Conservation (phyloP, 2,888 invertebrate genomes). For the Himalopsyche japonica region DNA sequence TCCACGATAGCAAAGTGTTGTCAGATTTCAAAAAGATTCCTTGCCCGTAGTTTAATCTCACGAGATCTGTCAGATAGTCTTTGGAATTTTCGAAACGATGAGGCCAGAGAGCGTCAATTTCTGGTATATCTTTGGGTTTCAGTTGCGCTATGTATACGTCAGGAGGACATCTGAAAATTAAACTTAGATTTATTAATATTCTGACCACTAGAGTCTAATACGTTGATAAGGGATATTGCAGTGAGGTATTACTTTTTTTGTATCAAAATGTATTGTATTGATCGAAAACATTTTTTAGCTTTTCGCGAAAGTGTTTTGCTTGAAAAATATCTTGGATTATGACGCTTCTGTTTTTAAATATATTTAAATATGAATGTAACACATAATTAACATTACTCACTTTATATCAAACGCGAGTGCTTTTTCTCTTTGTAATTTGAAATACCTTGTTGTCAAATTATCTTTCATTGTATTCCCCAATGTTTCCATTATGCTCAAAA, state of each 20-base stretch:
- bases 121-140: slow-evolving; percentile 43
- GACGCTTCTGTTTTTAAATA: too few relatives aligned
- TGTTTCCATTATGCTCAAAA: slow-evolving; percentile 41
- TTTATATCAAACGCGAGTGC: slow-evolving; percentile 25
- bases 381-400: background rate
- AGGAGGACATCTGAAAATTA: slow-evolving; percentile 45
- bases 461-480: slow-evolving; percentile 30
- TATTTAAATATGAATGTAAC: background rate
- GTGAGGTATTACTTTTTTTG: too few relatives aligned
- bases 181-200: too few relatives aligned
- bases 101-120: slow-evolving; percentile 41
- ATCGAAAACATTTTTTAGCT: too few relatives aligned
- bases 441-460: slow-evolving; percentile 34
- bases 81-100: slow-evolving; percentile 41
- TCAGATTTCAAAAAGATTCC: slow-evolving; percentile 49
- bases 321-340: too few relatives aligned
- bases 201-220: too few relatives aligned
- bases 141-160: slow-evolving; percentile 46
- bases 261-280: too few relatives aligned
- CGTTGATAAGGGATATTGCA: too few relatives aligned
- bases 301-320: too few relatives aligned
- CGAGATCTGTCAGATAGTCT: slow-evolving; percentile 44
- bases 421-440: slow-evolving; percentile 38
- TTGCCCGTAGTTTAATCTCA: slow-evolving; percentile 47
- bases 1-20: slow-evolving; percentile 48